Conservation (phyloP, 2,888 invertebrate genomes). For the Imbricaverruca yamaguchii region DNA sequence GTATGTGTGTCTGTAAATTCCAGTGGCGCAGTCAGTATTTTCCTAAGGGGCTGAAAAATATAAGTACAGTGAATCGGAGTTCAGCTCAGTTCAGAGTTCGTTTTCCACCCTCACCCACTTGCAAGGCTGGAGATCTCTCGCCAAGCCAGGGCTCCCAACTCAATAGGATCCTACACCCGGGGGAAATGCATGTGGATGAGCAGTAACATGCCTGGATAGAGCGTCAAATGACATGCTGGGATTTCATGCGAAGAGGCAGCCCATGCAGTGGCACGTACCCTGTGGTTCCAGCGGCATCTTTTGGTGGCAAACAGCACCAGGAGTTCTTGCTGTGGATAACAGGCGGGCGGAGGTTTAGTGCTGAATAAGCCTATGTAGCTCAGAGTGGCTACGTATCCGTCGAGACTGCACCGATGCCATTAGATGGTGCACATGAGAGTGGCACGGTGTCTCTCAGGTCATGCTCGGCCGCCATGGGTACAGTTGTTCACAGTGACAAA, state of each 20-base stretch:
- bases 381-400: not conserved
- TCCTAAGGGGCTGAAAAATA: no score
- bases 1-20: no score
- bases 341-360: not conserved
- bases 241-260: not conserved
- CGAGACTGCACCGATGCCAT: not conserved
- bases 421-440: not conserved
- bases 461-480: not conserved
- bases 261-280: not conserved
- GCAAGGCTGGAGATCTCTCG: no score
- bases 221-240: slow-evolving; percentile 26
- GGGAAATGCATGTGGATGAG: no score
- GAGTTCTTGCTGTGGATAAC: slow-evolving; percentile 16
- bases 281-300: not conserved
- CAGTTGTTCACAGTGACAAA: not conserved
- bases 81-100: no score
- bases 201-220: no score
- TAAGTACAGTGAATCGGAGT: no score
- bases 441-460: not conserved
- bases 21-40: no score
- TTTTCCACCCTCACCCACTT: no score
- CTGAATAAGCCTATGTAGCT: not conserved
- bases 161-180: no score
- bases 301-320: slow-evolving; percentile 14
- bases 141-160: no score